phyloP scores from a whole-genome alignment of 2,797 vertebrate species.

The Melanotaenia boesemani region DNA sequence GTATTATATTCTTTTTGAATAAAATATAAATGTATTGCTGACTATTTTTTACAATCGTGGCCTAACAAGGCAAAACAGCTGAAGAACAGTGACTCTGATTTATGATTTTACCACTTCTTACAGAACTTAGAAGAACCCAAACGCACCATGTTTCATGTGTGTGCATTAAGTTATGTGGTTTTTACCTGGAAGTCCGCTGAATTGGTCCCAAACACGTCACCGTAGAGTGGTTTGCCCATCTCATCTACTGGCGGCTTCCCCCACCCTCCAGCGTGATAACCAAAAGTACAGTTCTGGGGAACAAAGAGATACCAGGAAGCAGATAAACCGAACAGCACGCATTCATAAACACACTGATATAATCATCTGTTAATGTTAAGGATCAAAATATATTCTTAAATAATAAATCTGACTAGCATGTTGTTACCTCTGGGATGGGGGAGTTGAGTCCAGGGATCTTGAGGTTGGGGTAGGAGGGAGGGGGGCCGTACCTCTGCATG shows the following conservation, averaged over 20 bases:
- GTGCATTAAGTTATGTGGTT: neutral
- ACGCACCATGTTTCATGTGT: no score
- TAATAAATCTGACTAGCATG: neutral
- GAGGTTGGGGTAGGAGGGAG: constrained; percentile 95
- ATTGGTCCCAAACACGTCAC: constrained; percentile 94
- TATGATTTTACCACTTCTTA: no score
- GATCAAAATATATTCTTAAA: neutral
- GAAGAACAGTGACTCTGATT: neutral
- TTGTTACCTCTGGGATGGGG: constrained; percentile 90
- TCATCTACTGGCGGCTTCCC: constrained; percentile 95
- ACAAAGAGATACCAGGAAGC: neutral
- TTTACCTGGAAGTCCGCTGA: constrained; percentile 90
- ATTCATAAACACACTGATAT: neutral
- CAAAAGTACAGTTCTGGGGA: constrained; percentile 91
- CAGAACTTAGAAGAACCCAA: no score
- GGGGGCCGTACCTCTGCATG: constrained; percentile 95
- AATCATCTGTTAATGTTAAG: neutral
- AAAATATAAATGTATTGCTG: no score
- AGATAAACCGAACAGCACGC: neutral
- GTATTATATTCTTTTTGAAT: no score
- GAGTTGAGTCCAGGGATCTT: constrained; percentile 95
- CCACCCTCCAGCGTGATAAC: constrained; percentile 95
- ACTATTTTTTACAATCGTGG: neutral
- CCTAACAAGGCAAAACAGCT: neutral
- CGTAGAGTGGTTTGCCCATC: constrained; percentile 93